Evolutionary conservation across 2,888 invertebrate species (phyloP).

Genomic region (Flabesymbios commensalis): DNA sequence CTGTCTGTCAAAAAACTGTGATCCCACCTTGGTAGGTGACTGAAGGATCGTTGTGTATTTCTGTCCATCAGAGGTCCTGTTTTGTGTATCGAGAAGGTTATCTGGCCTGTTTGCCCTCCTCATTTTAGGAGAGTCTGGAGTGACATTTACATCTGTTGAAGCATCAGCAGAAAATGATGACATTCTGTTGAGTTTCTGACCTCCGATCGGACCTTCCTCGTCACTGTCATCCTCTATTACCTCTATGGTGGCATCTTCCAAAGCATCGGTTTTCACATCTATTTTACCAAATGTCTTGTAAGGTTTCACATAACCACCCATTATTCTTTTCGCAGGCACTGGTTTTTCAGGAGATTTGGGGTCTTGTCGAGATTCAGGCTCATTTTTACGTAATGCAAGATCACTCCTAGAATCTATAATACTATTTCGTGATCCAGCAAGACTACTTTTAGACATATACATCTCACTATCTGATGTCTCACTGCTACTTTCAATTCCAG

Average conservation of each 20-base stretch:
- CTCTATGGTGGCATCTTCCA: slow-evolving; percentile 20
- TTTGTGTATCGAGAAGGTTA: too few relatives aligned
- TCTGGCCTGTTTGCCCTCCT: too few relatives aligned
- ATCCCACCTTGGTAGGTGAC: too few relatives aligned
- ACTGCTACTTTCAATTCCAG: slow-evolving; percentile 35
- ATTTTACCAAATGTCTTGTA: slow-evolving; percentile 39
- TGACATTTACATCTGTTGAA: slow-evolving; percentile 5
- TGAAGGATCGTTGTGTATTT: too few relatives aligned
- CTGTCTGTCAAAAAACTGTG: too few relatives aligned
- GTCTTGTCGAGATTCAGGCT: neutral
- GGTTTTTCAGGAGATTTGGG: neutral
- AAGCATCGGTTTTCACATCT: slow-evolving; percentile 30
- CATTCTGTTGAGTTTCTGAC: too few relatives aligned
- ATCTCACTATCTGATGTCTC: slow-evolving; percentile 35
- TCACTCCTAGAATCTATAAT: neutral
- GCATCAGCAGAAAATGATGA: slow-evolving; percentile 9
- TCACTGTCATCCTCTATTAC: neutral
- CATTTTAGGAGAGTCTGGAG: neutral
- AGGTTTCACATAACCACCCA: slow-evolving; percentile 29
- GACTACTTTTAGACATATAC: slow-evolving; percentile 18
- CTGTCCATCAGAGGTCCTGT: too few relatives aligned
- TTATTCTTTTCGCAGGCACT: slow-evolving; percentile 1
- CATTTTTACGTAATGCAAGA: neutral
- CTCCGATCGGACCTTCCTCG: too few relatives aligned
- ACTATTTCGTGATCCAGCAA: too few relatives aligned